phyloP scores from a whole-genome alignment of 2,797 vertebrate genomes.

The Melanotaenia parkinsoni region DNA sequence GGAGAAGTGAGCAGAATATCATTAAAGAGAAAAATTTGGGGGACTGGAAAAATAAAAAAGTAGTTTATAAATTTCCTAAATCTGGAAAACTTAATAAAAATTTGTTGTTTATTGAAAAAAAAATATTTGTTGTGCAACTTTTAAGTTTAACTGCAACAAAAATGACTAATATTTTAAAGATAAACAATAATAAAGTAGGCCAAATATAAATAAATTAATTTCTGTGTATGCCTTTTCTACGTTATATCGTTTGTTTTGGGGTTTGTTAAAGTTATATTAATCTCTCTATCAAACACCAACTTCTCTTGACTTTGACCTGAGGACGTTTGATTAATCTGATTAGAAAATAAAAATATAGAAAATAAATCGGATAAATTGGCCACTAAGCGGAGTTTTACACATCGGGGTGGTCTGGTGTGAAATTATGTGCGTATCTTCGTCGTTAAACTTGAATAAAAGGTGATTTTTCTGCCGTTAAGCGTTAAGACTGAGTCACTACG shows the following conservation, averaged over 20 bases:
- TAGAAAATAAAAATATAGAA: not conserved
- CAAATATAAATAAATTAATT: not conserved
- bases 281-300: slow-evolving; percentile 4
- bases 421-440: no score
- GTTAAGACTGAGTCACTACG: slow-evolving; percentile 54
- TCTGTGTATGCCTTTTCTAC: not conserved
- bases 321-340: slow-evolving; percentile 49
- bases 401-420: no score
- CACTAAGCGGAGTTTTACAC: slow-evolving; percentile 8
- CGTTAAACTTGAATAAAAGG: not conserved
- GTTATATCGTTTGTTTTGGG: not conserved
- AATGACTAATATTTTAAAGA: not conserved
- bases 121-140: no score
- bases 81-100: no score
- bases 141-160: no score
- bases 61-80: no score
- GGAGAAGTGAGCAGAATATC: no score
- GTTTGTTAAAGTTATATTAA: not conserved
- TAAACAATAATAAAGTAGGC: not conserved
- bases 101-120: no score
- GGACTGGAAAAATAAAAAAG: no score
- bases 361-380: not conserved
- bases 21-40: no score
- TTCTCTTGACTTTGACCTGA: slow-evolving; percentile 35
- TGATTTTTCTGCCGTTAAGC: slow-evolving; percentile 21